Percentiles rank a stretch among this genome's conserved stretches.
Conservation (phyloP, 2,797 vertebrate species). For the Notolepis coatsorum region DNA sequence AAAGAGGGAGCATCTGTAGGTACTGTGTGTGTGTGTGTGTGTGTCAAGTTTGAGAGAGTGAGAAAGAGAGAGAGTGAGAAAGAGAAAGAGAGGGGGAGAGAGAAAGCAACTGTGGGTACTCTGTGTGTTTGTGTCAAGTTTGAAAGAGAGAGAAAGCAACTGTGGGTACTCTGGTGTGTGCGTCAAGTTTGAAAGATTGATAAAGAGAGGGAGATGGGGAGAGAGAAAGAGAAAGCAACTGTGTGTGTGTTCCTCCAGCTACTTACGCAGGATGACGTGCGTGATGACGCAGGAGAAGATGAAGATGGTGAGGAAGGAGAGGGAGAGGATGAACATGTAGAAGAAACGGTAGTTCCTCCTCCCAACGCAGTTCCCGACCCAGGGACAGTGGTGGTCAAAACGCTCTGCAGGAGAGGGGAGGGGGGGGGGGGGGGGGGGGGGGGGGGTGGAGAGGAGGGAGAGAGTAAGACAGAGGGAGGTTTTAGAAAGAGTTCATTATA, state of each 20-base stretch:
- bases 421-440: conserved; percentile 8
- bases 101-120: too few relatives aligned
- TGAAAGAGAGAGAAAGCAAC: too few relatives aligned
- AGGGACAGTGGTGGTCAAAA: conserved; percentile 99
- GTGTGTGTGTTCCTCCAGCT: conserved; percentile 26
- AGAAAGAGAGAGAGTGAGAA: too few relatives aligned
- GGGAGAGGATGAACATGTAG: conserved; percentile 99
- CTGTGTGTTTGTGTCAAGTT: not conserved
- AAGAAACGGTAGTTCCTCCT: conserved; percentile 99
- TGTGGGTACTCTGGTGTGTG: too few relatives aligned
- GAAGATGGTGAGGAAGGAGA: conserved; percentile 99
- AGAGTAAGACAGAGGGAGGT: conserved; percentile 8
- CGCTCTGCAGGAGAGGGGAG: conserved; percentile 83
- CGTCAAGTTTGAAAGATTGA: too few relatives aligned
- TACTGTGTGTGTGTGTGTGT: not conserved
- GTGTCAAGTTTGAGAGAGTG: too few relatives aligned
- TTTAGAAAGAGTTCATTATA: too few relatives aligned
- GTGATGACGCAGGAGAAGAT: conserved; percentile 99
- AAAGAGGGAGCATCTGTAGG: too few relatives aligned
- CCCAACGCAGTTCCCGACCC: conserved; percentile 99
- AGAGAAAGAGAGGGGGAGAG: too few relatives aligned
- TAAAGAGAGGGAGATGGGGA: too few relatives aligned
- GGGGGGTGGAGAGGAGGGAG: conserved; percentile 28
- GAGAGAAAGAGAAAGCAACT: too few relatives aligned
- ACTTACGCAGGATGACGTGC: conserved; percentile 98